phyloP scores from a whole-genome alignment of 2,113 vertebrate genomes.

The Chaetorhynchus papuensis region DNA sequence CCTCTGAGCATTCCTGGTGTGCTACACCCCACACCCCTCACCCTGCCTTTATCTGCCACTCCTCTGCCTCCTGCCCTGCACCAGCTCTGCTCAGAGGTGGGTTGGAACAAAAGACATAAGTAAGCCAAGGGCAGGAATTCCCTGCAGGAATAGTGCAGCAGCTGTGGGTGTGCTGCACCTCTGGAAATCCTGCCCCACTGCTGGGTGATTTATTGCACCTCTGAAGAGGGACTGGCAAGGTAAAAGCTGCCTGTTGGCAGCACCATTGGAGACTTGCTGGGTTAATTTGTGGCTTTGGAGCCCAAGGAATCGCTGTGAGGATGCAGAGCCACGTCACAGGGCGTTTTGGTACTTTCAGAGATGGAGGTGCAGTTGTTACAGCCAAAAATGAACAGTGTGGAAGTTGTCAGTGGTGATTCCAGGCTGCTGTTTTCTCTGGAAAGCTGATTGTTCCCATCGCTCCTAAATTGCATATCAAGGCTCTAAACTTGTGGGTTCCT shows the following conservation, averaged over 20 bases:
- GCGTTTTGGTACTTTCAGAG: not conserved
- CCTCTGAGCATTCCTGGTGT: slow-evolving; percentile 28
- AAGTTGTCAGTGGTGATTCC: not conserved
- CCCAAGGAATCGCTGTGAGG: not conserved
- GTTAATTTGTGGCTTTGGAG: not conserved
- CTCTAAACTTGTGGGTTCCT: not conserved
- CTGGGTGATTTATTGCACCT: not conserved
- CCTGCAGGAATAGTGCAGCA: fast-evolving
- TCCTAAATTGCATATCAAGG: not conserved
- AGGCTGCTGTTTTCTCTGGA: not conserved
- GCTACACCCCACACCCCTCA: not conserved
- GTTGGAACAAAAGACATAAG: not conserved
- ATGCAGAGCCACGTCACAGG: not conserved
- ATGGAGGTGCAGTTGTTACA: not conserved
- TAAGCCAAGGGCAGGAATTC: not conserved
- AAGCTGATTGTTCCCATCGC: fast-evolving
- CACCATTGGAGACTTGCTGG: not conserved
- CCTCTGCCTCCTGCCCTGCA: not conserved
- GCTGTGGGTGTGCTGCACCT: not conserved
- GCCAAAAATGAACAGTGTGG: fast-evolving
- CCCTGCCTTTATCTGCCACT: not conserved
- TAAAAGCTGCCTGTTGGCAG: slow-evolving; percentile 4
- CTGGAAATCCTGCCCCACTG: not conserved
- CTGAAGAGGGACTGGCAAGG: slow-evolving; percentile 7
- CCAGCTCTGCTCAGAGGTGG: not conserved